These are phyloP conservation scores for Calephelis virginiensis DNA, from an alignment of 1,140 invertebrate genomes.

Conservation along the genomic window DNA sequence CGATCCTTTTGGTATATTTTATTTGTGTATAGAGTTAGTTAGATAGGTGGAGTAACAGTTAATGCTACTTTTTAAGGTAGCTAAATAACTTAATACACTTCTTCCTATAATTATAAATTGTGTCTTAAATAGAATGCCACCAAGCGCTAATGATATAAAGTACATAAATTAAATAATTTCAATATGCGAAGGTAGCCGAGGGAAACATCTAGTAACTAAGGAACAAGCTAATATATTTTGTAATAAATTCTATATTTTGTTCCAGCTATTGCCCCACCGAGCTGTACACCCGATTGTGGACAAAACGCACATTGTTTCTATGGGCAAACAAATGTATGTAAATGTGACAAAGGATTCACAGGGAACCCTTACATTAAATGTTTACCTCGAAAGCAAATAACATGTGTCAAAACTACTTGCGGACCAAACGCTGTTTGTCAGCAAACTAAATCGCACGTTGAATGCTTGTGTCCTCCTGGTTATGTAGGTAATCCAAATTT, in stretches of 20 bases:
- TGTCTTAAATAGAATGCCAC: no score
- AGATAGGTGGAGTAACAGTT: no score
- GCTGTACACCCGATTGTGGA: constrained; percentile 89
- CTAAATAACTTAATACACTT: no score
- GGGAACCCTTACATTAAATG: constrained; percentile 94
- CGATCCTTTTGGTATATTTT: no score
- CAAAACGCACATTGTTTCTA: constrained; percentile 93
- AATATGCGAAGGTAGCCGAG: no score
- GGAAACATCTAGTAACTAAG: background rate
- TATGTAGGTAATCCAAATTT: constrained; percentile 93
- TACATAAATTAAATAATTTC: background rate
- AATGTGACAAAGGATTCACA: constrained; percentile 89
- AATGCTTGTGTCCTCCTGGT: constrained; percentile 90
- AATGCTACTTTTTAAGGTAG: no score
- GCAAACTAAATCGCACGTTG: constrained; percentile 84
- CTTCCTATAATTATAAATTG: no score
- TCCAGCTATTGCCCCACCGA: constrained; percentile 86
- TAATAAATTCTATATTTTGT: constrained; percentile 31
- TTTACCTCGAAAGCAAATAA: constrained; percentile 82
- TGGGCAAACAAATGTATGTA: constrained; percentile 86
- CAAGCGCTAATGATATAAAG: background rate
- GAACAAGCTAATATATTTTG: background rate
- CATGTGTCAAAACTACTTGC: constrained; percentile 87
- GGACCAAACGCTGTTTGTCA: constrained; percentile 88
- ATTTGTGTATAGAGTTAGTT: no score